phyloP scores from a whole-genome alignment of 1,140 invertebrate genomes.

The Harlomillsia oculata region DNA sequence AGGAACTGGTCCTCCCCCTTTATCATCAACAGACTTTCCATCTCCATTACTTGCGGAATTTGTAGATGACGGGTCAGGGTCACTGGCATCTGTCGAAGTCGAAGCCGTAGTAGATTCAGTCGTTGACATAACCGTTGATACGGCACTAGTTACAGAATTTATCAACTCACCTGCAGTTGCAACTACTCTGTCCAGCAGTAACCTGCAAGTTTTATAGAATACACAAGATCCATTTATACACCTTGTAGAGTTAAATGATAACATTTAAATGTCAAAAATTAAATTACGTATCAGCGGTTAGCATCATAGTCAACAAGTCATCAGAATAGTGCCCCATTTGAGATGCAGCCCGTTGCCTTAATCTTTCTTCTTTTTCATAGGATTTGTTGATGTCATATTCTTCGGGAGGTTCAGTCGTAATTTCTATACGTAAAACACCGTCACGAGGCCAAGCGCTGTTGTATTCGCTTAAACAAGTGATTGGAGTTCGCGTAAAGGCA shows the following conservation, averaged over 20 bases:
- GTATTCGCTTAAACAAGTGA: conserved; percentile 84
- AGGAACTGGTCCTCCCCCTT: not conserved
- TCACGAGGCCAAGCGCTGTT: conserved; percentile 84
- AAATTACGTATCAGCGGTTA: conserved; percentile 56
- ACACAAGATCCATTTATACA: not conserved
- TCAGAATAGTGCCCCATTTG: conserved; percentile 52
- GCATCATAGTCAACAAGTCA: conserved; percentile 50
- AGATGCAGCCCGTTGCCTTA: conserved; percentile 51
- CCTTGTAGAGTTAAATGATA: not conserved
- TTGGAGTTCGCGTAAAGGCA: conserved; percentile 81
- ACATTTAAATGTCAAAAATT: not conserved
- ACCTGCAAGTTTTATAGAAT: conserved; percentile 1
- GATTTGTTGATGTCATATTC: conserved; percentile 69
- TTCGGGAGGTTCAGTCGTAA: conserved; percentile 62
- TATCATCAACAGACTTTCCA: not conserved
- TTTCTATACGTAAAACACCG: conserved; percentile 92
- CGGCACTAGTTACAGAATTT: not conserved
- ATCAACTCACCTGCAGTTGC: conserved; percentile 23
- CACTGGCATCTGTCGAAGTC: not conserved
- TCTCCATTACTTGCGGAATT: not conserved
- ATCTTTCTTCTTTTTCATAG: conserved; percentile 64
- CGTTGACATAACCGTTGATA: not conserved
- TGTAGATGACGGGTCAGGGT: not conserved
- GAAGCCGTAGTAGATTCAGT: not conserved
- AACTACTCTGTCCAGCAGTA: conserved; percentile 26